A percentile compares a stretch with the other conserved stretches of the same genome.
Evolutionary conservation across 53 echinoderm and acorn worm genomes (phyloP).

Genomic region (Paelopatides confundens): DNA sequence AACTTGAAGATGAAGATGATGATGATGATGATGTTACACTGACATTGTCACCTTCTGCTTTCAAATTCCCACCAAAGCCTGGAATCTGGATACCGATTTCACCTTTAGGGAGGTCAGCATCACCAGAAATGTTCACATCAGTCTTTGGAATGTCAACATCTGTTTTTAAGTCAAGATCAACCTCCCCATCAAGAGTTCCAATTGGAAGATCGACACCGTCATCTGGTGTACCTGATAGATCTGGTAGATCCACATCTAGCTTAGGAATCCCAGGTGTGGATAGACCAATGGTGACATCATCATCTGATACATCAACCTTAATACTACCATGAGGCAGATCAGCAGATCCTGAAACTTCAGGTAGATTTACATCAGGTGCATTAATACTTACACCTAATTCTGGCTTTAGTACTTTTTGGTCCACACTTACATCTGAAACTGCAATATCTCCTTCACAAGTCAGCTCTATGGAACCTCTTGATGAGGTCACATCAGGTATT

Average conservation of each 20-base stretch:
- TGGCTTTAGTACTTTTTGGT: not conserved
- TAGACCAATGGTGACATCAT: not conserved
- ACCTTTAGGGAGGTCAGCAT: conserved; percentile 24
- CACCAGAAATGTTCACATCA: not conserved
- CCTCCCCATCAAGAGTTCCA: not conserved
- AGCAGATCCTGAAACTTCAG: not conserved
- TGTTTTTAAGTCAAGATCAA: not conserved
- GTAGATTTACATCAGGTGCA: not conserved
- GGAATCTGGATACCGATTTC: conserved; percentile 58
- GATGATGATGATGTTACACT: conserved; percentile 21
- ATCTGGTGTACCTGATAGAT: too few relatives aligned
- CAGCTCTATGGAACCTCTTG: not conserved
- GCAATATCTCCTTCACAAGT: not conserved
- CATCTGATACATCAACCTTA: not conserved
- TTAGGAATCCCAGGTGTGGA: not conserved
- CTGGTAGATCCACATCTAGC: not conserved
- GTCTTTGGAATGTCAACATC: not conserved
- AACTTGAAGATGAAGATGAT: conserved; percentile 4
- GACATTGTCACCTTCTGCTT: conserved; percentile 16
- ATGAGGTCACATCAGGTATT: conserved; percentile 32
- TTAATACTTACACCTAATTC: not conserved
- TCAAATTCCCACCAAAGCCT: conserved; percentile 56
- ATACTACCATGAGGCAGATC: not conserved
- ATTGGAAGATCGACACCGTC: too few relatives aligned
- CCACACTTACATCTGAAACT: conserved; percentile 17